Percentiles rank a stretch among this genome's conserved stretches.
These are phyloP conservation scores for Antitype chi DNA, from an alignment of 2,888 invertebrate species.

Conservation along the genomic window DNA sequence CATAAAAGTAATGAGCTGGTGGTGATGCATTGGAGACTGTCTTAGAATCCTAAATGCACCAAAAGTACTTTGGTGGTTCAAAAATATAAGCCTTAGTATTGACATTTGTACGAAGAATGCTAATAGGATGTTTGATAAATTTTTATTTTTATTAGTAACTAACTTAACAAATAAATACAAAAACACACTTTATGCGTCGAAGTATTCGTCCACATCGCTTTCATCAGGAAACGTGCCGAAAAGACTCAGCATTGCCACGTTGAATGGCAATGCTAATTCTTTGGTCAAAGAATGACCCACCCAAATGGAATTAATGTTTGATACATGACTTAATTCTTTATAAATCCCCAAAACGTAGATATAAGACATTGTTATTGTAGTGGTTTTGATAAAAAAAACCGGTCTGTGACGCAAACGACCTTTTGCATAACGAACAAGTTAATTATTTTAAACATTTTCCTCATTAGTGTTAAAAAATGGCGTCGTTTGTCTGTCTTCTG, in stretches of 20 bases:
- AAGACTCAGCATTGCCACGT: too few relatives aligned
- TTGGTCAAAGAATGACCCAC: too few relatives aligned
- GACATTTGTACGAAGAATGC: not conserved
- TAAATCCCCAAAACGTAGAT: not conserved
- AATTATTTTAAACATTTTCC: conserved; percentile 43
- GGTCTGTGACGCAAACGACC: conserved; percentile 28
- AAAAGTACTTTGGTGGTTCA: not conserved
- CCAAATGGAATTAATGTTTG: too few relatives aligned
- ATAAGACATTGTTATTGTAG: not conserved
- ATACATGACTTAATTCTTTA: not conserved
- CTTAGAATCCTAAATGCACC: not conserved
- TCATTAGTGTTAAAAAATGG: not conserved
- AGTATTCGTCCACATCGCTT: too few relatives aligned
- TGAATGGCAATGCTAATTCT: too few relatives aligned
- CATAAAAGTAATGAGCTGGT: not conserved
- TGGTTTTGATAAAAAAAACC: conserved; percentile 1
- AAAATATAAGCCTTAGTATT: not conserved
- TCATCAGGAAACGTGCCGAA: too few relatives aligned
- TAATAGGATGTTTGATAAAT: not conserved
- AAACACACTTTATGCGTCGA: too few relatives aligned
- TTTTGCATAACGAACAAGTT: conserved; percentile 12
- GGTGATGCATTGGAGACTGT: not conserved
- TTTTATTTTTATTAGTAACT: too few relatives aligned
- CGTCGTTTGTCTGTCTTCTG: not conserved
- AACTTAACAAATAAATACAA: too few relatives aligned